Evolutionary conservation across 2,797 vertebrate genomes (phyloP).

Genomic region (Epinephelus malabaricus): DNA sequence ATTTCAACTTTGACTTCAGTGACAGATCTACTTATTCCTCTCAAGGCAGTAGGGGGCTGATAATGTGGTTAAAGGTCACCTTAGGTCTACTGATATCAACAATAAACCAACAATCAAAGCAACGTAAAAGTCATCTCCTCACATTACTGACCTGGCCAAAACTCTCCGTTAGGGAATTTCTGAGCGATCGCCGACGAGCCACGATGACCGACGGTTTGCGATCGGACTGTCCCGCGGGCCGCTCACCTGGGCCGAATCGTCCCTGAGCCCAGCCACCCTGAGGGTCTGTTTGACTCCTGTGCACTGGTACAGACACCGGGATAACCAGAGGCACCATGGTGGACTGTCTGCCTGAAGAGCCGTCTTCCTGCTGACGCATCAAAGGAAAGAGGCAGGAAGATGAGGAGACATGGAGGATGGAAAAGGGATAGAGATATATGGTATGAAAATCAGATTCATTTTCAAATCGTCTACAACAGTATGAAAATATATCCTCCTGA

Average conservation of each 20-base stretch:
- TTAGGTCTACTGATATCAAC: background rate
- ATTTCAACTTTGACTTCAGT: background rate
- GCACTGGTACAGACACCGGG: slow-evolving; percentile 94
- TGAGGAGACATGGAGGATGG: background rate
- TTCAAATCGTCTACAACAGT: background rate
- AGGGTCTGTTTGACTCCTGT: slow-evolving; percentile 74
- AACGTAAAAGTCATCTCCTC: background rate
- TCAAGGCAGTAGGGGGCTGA: background rate
- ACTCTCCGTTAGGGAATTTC: slow-evolving; percentile 79
- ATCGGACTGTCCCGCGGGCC: slow-evolving; percentile 79
- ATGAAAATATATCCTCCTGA: background rate
- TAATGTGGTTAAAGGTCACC: background rate
- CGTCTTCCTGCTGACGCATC: slow-evolving; percentile 69
- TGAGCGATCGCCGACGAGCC: slow-evolving; percentile 89
- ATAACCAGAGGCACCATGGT: slow-evolving; percentile 89
- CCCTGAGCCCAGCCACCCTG: slow-evolving; percentile 84
- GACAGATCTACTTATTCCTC: background rate
- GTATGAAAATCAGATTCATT: background rate
- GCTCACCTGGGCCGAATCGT: slow-evolving; percentile 71
- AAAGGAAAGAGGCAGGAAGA: background rate
- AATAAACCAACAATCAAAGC: slow-evolving; percentile 9
- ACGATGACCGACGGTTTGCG: slow-evolving; percentile 91
- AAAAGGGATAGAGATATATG: slow-evolving; percentile 21
- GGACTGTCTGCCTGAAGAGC: slow-evolving; percentile 64
- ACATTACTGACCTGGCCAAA: slow-evolving; percentile 72